Base-by-base conservation (phyloP, 2,797 vertebrate genomes). In the Argyrosomus regius region DNA sequence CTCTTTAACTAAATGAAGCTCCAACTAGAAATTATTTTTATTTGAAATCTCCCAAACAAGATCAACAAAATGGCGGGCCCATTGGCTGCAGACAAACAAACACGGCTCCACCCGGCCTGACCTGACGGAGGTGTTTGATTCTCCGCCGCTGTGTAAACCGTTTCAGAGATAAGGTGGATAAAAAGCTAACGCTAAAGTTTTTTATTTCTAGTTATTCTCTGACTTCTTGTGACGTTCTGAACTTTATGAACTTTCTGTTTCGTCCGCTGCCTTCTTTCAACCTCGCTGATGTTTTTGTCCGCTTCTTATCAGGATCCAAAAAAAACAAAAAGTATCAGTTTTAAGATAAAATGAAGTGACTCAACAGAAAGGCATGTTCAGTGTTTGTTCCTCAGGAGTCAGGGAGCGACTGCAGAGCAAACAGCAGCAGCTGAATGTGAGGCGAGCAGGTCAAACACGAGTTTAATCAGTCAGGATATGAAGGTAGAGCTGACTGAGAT, bases 331-430 rank as follows among this genome's bases (percentile, higher is more conserved):
- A 9, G 20, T 68, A 16, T 78, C 60, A 0, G 12, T 75, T 45
- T 62, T 41, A 45, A 48, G 87, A 89, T 85, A 85, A 87, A 58
- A 64, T 65, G 65, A 13, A 63, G 10, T 16, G 18, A 77, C 1
- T 74, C n/a, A 62, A 35, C 6, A 46, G 18, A 43, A 58, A 65
- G 43, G 39, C n/a, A 46, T 65, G 69, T 67, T 39, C 31, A 50
- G 9, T 72, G 72, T 88, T 83, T 66, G 16, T 46, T 68, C 10
- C 7, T 48, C 3, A 5, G 45, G n/a, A 20, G 39, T 14, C 70
- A 63, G 3, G 17, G 17, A 13, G 18, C 14, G 22, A 46, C 46
- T 74, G 31, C 28, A 28, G 11, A 20, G 13, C 0, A 22, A 65
- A 61, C 28, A 1, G 31, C 31, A 31, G 28, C 31, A 6, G 31